Evolutionary conservation across 2,888 invertebrate genomes (phyloP), one percentile per base, ranked within the genome.

Genomic region (Ryuthela nishihirai): DNA sequence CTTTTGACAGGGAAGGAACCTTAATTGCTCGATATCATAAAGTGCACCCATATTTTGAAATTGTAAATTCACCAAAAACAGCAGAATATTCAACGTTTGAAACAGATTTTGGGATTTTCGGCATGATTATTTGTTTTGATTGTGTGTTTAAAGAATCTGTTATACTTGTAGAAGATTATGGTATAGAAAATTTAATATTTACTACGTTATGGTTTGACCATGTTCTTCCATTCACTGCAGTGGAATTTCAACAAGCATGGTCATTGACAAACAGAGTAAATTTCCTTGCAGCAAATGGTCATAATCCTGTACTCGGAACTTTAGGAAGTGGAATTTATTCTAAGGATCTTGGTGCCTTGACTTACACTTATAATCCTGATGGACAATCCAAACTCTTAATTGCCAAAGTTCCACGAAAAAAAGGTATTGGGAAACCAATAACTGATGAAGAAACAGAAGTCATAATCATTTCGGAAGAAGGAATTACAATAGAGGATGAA

Each of bases 121-220:
- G 89, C 0, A 81, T 85, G 65, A 85, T 87, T 70, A 83, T 84
- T 39, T 91, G 91, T 73, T 91, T 90, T 70, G 92, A 92, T 71
- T 80, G 91, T 7, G 72, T 89, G 65, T 90, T 87, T 75, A 79
- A 83, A 67, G 75, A 80, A 4, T 88, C 90, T 0, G 75, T 84
- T 7, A 77, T 80, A 55, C 73, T 83, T 10, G 76, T 82, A 0
- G 73, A 78, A 62, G 76, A 80, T 47, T 66, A 73, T 2, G 76
- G 78, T 1, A 69, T 85, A 2, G 81, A 78, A 17, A 82, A 86
- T 67, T 73, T 88, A 7, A 73, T 85, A 1, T 86, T 81, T 67
- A 79, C 86, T 0, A 82, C 85, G 0, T 84, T 85, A 74, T 92
- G 91, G 91, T 85, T 85, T 69, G 85, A 88, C 0, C 85, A 88